Evolutionary conservation across 1,140 invertebrate species (phyloP), one percentile per base, ranked within the genome.

Genomic region (Chironomus striatipennis): DNA sequence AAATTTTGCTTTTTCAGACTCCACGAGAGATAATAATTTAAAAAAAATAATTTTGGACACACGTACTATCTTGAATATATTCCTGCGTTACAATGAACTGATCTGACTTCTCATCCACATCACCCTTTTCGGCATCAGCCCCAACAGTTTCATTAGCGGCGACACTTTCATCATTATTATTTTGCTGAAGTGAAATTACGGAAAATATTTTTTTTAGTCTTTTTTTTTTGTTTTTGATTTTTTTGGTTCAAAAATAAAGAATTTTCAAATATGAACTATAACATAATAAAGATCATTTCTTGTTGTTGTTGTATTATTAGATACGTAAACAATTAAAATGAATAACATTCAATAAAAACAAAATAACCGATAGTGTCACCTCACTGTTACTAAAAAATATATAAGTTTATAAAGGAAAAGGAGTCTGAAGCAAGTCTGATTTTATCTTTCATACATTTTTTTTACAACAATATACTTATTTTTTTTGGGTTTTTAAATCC

Each of bases 11-110:
- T 67, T n/a, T 20, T 75, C 42, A 75, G 73, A 73, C 65, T 70
- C 65, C n/a, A 67, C n/a, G 17, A n/a, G 17, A 70, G n/a, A n/a
- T n/a, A 18, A 67, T 1, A 67, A 67, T 17, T 67, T 67, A 7
- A n/a, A n/a, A n/a, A n/a, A n/a, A n/a, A n/a, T n/a, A n/a, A n/a
- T n/a, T n/a, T n/a, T 57, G 10, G n/a, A 57, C 34, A 43, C 15
- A 87, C 88, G 88, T 86, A 93, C 90, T 93, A 85, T 95, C 91
- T 80, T 94, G 92, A 79, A 94, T 94, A 78, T 94, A 94, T 81
- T 94, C 92, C 47, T 91, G 91, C 7, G 93, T 95, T 6, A 95
- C 83, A 76, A 93, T 89, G 83, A 94, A 95, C 78, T 85, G 78
- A 72, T 88, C 77, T 74, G 77, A 80, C 75, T 84, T 81, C n/a